phyloP scores from a whole-genome alignment of 2,113 vertebrate genomes.

The Misgurnus anguillicaudatus region DNA sequence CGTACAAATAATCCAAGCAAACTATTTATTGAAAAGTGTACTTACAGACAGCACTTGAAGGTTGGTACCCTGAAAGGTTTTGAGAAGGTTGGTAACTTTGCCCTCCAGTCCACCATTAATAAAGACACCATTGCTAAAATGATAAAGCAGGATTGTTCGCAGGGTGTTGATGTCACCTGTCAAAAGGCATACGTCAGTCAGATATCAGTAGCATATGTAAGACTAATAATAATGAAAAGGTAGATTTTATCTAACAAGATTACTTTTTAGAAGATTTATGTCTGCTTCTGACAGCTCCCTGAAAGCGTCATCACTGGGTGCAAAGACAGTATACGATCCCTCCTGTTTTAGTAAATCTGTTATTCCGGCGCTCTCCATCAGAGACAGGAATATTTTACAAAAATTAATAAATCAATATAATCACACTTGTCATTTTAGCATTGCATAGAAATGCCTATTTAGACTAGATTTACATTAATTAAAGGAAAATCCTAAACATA shows the following conservation, averaged over 20 bases:
- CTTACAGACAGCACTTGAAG: slow-evolving; percentile 79
- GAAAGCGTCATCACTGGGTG: slow-evolving; percentile 92
- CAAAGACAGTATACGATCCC: slow-evolving; percentile 90
- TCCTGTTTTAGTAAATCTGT: slow-evolving; percentile 81
- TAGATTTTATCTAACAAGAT: slow-evolving; percentile 41
- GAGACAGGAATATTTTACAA: slow-evolving; percentile 83
- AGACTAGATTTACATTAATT: too few relatives aligned
- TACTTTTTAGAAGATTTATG: slow-evolving; percentile 80
- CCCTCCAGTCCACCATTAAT: slow-evolving; percentile 92
- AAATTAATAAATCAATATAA: background rate
- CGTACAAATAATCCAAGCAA: too few relatives aligned
- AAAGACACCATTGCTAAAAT: slow-evolving; percentile 87
- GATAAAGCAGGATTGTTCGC: slow-evolving; percentile 91
- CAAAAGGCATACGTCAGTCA: background rate
- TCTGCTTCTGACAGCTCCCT: slow-evolving; percentile 79
- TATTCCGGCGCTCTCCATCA: slow-evolving; percentile 87
- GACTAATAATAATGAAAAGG: background rate
- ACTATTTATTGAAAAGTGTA: slow-evolving; percentile 9
- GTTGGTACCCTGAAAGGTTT: slow-evolving; percentile 88
- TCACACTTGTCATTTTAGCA: too few relatives aligned
- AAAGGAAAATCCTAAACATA: too few relatives aligned
- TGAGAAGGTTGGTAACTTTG: slow-evolving; percentile 93
- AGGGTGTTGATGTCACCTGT: slow-evolving; percentile 85
- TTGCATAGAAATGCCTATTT: too few relatives aligned
- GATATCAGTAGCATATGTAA: too few relatives aligned